These are phyloP conservation scores for Setipinna tenuifilis DNA, from an alignment of 2,797 vertebrate species.

Conservation along the genomic window DNA sequence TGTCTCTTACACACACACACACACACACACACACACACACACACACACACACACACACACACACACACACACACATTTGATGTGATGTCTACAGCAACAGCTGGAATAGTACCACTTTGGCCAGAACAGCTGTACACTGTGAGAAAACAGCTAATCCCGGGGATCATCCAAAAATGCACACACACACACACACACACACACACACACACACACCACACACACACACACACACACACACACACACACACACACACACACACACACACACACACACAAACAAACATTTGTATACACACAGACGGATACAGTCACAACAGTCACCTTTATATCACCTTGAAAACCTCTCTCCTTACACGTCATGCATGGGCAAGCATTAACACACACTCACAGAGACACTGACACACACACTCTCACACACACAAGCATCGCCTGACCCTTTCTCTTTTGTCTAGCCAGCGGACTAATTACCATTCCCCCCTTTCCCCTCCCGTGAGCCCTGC, in stretches of 20 bases:
- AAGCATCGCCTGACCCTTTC: not conserved
- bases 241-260: not conserved
- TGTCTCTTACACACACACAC: conserved; percentile 22
- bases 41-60: conserved; percentile 15
- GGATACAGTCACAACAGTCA: not conserved
- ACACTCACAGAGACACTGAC: not conserved
- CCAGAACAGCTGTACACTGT: conserved; percentile 8
- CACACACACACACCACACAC: not conserved
- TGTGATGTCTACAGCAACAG: conserved; percentile 29
- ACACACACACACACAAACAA: not conserved
- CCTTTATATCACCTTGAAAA: conserved; percentile 6
- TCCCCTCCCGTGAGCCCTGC: conserved; percentile 35
- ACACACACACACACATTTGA: not conserved
- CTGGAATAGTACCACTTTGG: conserved; percentile 11
- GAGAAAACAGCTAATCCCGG: not conserved
- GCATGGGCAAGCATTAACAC: not conserved
- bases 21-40: conserved; percentile 32
- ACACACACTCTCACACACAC: conserved; percentile 33
- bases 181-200: not conserved
- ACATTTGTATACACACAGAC: not conserved
- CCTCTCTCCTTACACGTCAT: not conserved
- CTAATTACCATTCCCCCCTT: not conserved
- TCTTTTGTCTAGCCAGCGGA: conserved; percentile 5
- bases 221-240: not conserved
- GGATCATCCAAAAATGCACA: not conserved